phyloP scores from a whole-genome alignment of 2,113 vertebrate genomes.

The Oreochromis aureus region DNA sequence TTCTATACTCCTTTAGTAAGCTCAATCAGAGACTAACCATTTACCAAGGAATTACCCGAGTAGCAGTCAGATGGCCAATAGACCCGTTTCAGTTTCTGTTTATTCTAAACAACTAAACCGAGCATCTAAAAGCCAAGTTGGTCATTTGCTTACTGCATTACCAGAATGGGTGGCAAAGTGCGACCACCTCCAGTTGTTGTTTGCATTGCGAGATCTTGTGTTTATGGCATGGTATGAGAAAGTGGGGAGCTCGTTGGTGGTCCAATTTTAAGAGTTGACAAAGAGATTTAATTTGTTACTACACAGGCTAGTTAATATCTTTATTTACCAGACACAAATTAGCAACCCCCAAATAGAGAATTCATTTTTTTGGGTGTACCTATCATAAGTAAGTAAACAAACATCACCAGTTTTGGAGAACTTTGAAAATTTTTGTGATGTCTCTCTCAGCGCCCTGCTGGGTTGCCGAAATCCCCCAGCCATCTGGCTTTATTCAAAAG shows the following conservation, averaged over 20 bases:
- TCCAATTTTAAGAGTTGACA: neutral
- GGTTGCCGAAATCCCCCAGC: neutral
- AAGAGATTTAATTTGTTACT: neutral
- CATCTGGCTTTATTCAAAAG: conserved; percentile 11
- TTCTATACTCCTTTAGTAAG: conserved; percentile 20
- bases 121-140: neutral
- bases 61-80: neutral
- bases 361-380: neutral
- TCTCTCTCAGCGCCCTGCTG: neutral
- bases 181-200: neutral
- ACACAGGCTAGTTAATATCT: neutral
- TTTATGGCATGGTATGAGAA: neutral
- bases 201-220: neutral
- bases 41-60: conserved; percentile 35
- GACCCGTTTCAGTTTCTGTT: neutral
- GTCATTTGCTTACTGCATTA: neutral
- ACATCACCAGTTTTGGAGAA: neutral
- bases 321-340: neutral
- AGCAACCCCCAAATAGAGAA: neutral
- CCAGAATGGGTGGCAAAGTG: neutral
- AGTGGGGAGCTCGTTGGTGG: neutral
- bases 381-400: neutral
- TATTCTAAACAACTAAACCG: neutral
- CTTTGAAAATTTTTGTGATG: neutral
- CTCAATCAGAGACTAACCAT: conserved; percentile 9